phyloP scores from a whole-genome alignment of 1,140 invertebrate genomes.

The Caerostris darwini region DNA sequence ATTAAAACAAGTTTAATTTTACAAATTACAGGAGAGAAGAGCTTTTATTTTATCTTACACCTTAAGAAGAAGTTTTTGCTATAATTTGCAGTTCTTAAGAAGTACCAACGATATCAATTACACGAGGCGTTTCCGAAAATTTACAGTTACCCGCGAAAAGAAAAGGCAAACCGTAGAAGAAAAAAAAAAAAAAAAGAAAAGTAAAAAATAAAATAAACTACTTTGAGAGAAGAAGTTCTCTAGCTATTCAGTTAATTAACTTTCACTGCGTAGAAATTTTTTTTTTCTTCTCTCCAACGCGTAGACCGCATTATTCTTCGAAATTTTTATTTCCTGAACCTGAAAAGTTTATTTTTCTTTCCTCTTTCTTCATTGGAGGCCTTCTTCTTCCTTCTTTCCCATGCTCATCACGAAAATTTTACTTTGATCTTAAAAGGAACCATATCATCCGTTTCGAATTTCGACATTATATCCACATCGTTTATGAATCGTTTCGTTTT shows the following conservation, averaged over 20 bases:
- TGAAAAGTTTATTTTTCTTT: slow-evolving; percentile 46
- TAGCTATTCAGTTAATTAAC: slow-evolving; percentile 74
- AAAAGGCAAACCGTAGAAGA: background rate
- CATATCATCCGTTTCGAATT: slow-evolving; percentile 61
- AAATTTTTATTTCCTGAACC: slow-evolving; percentile 66
- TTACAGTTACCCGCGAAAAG: slow-evolving; percentile 22
- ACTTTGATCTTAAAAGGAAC: slow-evolving; percentile 60
- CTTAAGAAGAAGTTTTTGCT: slow-evolving; percentile 6
- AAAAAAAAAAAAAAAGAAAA: slow-evolving; percentile 27
- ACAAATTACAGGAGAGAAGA: slow-evolving; percentile 22
- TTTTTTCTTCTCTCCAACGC: background rate
- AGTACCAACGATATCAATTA: slow-evolving; percentile 61
- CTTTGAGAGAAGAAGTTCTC: slow-evolving; percentile 54
- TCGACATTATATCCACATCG: slow-evolving; percentile 35
- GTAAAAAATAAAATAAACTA: slow-evolving; percentile 40
- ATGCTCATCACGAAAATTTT: slow-evolving; percentile 60
- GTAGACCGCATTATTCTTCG: slow-evolving; percentile 69
- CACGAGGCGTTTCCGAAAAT: slow-evolving; percentile 55
- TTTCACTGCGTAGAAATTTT: slow-evolving; percentile 62
- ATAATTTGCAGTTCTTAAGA: slow-evolving; percentile 29
- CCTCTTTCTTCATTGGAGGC: background rate
- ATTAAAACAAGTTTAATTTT: slow-evolving; percentile 51
- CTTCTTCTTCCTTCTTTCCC: background rate
- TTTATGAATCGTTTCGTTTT: slow-evolving; percentile 41
- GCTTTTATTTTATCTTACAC: slow-evolving; percentile 35